Conservation (phyloP, 1,140 invertebrate species). For the Daktulosphaira vitifoliae region DNA sequence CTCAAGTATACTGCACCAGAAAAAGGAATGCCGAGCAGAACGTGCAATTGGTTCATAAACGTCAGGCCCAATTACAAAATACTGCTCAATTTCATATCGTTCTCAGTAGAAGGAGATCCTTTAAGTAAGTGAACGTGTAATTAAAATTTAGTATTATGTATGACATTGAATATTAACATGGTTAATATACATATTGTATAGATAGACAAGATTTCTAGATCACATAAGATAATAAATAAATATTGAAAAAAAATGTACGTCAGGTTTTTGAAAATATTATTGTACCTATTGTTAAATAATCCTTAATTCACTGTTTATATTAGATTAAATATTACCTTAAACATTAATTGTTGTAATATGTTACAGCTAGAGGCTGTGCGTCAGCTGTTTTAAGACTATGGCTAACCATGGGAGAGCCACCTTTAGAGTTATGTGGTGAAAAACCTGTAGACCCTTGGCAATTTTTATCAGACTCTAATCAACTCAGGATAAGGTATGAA, state of each 20-base stretch:
- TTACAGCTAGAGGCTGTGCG: conserved; percentile 72
- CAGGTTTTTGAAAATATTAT: not conserved
- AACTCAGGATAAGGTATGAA: conserved; percentile 65
- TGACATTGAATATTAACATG: not conserved
- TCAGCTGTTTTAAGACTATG: conserved; percentile 81
- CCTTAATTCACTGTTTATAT: no score
- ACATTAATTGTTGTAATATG: no score
- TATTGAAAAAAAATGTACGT: not conserved
- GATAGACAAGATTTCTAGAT: not conserved
- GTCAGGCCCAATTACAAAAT: conserved; percentile 71
- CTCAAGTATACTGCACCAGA: conserved; percentile 70
- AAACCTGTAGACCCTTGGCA: conserved; percentile 65
- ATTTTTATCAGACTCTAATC: conserved; percentile 74
- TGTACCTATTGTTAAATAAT: not conserved
- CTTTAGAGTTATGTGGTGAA: conserved; percentile 81
- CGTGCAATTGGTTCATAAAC: conserved; percentile 87
- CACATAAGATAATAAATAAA: not conserved
- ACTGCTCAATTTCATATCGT: conserved; percentile 76
- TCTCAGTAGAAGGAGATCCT: conserved; percentile 81
- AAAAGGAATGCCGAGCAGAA: conserved; percentile 62
- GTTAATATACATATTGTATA: not conserved
- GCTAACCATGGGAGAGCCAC: conserved; percentile 63
- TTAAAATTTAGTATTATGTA: not conserved
- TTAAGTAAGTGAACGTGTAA: conserved; percentile 50
- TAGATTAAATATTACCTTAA: no score